Evolutionary conservation across 1,140 invertebrate genomes (phyloP).

Genomic region (Bombus impatiens): DNA sequence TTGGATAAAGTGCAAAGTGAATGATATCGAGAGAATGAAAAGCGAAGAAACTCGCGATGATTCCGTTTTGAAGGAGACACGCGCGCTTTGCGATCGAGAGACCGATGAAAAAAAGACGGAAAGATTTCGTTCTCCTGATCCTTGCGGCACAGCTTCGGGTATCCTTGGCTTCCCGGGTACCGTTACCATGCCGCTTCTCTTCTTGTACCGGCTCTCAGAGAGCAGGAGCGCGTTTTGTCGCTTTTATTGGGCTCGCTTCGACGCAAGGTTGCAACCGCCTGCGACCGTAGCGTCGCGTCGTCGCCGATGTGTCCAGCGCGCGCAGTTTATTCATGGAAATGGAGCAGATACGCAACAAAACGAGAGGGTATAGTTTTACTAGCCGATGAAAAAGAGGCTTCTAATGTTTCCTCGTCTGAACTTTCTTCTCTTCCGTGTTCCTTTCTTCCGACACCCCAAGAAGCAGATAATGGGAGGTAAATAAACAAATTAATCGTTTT

Average conservation of each 20-base stretch:
- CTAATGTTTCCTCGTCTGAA: constrained; percentile 28
- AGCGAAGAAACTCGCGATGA: constrained; percentile 6
- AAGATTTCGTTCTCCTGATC: constrained; percentile 44
- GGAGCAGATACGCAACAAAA: constrained; percentile 50
- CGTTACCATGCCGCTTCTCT: constrained; percentile 48
- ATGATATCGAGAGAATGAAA: background rate
- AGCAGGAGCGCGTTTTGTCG: constrained; percentile 28
- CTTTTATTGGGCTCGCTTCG: constrained; percentile 39
- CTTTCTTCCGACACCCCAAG: background rate
- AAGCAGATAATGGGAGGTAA: background rate
- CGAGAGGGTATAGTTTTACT: constrained; percentile 46
- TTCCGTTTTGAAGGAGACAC: constrained; percentile 42
- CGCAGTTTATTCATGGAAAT: constrained; percentile 47
- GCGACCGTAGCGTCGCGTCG: background rate
- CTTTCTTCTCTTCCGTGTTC: background rate
- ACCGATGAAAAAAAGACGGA: constrained; percentile 5
- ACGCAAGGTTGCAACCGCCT: constrained; percentile 43
- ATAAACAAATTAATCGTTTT: background rate
- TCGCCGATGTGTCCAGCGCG: background rate
- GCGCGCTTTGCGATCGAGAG: background rate
- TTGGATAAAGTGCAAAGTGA: background rate
- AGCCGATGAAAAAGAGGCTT: constrained; percentile 37
- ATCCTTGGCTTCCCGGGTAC: constrained; percentile 56
- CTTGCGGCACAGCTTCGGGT: constrained; percentile 27
- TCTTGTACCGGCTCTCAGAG: constrained; percentile 10